These are phyloP conservation scores for Drosophila neutralis DNA, from an alignment of 2,888 invertebrate species.

Conservation along the genomic window DNA sequence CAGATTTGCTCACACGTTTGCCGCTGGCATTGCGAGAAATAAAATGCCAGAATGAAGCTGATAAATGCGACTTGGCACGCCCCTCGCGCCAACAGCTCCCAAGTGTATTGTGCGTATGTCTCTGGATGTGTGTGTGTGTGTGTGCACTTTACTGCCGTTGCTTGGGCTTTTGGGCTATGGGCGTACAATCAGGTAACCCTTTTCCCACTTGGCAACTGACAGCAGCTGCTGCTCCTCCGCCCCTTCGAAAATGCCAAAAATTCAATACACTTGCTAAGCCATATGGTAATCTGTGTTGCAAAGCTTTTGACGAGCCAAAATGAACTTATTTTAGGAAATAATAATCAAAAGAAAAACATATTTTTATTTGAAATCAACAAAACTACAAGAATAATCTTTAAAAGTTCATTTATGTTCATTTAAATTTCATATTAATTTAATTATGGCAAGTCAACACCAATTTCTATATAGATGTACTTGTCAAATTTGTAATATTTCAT, in stretches of 20 bases:
- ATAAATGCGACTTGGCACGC: slow-evolving; percentile 77
- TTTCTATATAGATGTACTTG: not conserved
- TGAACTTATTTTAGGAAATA: not conserved
- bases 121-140: slow-evolving; percentile 1
- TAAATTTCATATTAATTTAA: no score
- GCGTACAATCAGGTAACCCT: slow-evolving; percentile 45
- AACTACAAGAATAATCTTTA: not conserved
- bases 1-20: slow-evolving; percentile 56
- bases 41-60: slow-evolving; percentile 76
- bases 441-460: no score
- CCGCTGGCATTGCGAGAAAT: slow-evolving; percentile 52
- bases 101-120: slow-evolving; percentile 43
- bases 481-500: no score
- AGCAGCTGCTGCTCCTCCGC: slow-evolving; percentile 33
- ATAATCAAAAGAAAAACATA: not conserved
- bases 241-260: not conserved
- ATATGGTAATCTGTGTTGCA: not conserved
- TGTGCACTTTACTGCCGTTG: not conserved
- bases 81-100: slow-evolving; percentile 38
- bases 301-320: not conserved
- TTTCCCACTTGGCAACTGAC: slow-evolving; percentile 27
- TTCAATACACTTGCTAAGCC: slow-evolving; percentile 4
- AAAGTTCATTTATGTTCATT: no score
- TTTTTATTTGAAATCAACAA: no score
- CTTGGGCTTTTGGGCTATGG: not conserved